A percentile compares a stretch with the other conserved stretches of the same genome.
Conservation (phyloP, 2,888 invertebrate species). For the Eupithecia inturbata region DNA sequence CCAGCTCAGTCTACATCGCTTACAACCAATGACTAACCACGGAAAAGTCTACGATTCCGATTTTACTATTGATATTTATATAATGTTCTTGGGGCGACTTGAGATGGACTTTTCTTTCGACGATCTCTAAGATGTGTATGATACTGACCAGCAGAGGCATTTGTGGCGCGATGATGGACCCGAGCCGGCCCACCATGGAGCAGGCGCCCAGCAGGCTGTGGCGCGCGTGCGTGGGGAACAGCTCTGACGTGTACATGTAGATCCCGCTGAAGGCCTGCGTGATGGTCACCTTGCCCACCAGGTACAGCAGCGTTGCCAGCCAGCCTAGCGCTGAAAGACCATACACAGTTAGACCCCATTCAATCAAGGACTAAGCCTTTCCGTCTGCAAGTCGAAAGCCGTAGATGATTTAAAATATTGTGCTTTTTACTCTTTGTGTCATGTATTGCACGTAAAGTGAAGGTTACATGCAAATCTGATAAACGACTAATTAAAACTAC, state of each 20-base stretch:
- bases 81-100: background rate
- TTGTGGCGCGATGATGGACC: slow-evolving; percentile 89
- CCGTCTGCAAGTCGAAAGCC: background rate
- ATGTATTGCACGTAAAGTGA: background rate
- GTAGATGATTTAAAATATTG: background rate
- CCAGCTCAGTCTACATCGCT: background rate
- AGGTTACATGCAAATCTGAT: background rate
- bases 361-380: background rate
- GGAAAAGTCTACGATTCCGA: no score
- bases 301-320: slow-evolving; percentile 77
- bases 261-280: slow-evolving; percentile 87
- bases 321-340: slow-evolving; percentile 62
- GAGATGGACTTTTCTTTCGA: background rate
- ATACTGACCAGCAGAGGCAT: slow-evolving; percentile 86
- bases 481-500: background rate
- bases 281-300: slow-evolving; percentile 87
- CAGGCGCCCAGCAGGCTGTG: slow-evolving; percentile 88
- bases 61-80: background rate
- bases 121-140: background rate
- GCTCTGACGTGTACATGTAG: slow-evolving; percentile 89
- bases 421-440: background rate
- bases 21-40: background rate
- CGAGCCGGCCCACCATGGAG: slow-evolving; percentile 89
- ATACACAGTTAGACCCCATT: background rate
- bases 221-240: slow-evolving; percentile 89